Percentiles rank a stretch among this genome's conserved stretches.
These are phyloP conservation scores for Rallus crepitans DNA, from an alignment of 2,797 vertebrate genomes.

Conservation along the genomic window DNA sequence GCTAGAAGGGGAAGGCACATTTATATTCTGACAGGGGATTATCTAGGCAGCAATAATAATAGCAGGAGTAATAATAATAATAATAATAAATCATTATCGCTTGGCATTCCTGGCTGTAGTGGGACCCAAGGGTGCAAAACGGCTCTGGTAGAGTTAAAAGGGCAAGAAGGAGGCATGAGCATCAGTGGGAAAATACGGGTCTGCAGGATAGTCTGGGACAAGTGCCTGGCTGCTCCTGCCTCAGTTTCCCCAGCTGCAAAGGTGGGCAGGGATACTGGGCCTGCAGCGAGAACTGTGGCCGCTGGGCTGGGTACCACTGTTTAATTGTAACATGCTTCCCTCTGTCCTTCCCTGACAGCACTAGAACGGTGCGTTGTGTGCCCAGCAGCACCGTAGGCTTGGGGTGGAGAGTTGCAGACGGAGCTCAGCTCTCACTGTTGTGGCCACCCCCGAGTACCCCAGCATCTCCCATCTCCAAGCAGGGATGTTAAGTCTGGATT, in stretches of 20 bases:
- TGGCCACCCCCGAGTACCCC: background rate
- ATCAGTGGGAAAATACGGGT: background rate
- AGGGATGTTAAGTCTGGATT: background rate
- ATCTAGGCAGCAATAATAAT: conserved; percentile 50
- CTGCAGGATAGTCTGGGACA: background rate
- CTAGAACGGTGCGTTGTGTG: too few relatives aligned
- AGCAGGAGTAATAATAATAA: conserved; percentile 43
- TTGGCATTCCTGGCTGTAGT: conserved; percentile 19
- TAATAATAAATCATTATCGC: conserved; percentile 49
- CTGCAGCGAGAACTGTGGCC: background rate
- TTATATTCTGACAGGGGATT: conserved; percentile 51
- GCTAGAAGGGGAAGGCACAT: conserved; percentile 12
- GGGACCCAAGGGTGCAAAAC: background rate
- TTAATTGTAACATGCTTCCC: background rate
- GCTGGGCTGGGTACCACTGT: background rate
- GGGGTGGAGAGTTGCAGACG: background rate
- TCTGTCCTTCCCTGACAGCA: background rate
- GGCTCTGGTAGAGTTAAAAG: background rate
- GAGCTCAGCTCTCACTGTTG: background rate
- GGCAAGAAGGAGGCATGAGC: background rate
- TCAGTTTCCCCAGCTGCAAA: background rate
- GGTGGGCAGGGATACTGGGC: background rate
- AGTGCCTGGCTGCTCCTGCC: background rate
- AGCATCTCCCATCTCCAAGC: background rate
- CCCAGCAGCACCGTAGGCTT: background rate